Evolutionary conservation across 2,113 vertebrate genomes (phyloP).

Genomic region (Trachemys scripta): DNA sequence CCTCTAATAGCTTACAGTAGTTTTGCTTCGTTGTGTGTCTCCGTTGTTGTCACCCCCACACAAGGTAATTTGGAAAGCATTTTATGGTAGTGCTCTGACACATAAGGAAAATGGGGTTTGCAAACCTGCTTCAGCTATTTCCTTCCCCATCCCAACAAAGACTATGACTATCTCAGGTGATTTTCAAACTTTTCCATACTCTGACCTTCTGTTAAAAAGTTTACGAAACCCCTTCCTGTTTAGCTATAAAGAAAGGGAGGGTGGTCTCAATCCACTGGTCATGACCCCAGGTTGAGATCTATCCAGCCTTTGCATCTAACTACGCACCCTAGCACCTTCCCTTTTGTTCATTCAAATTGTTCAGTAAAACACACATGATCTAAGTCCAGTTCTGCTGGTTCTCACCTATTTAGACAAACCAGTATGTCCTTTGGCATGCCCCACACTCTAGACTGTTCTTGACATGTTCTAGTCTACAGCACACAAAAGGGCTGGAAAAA

Average conservation of each 20-base stretch:
- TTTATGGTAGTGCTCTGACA: neutral
- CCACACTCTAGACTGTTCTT: neutral
- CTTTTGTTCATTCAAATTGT: neutral
- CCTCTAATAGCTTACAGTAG: neutral
- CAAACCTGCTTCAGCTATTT: neutral
- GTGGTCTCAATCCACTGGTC: neutral
- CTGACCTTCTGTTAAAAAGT: neutral
- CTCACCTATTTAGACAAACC: neutral
- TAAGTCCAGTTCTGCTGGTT: neutral
- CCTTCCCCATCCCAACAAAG: neutral
- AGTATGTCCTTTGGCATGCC: neutral
- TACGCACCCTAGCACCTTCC: neutral
- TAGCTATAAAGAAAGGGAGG: neutral
- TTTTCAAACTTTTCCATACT: neutral
- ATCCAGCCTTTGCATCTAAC: neutral
- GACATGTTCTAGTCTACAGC: neutral
- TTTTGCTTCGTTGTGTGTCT: neutral
- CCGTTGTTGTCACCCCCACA: neutral
- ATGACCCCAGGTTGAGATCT: neutral
- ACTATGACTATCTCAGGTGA: neutral
- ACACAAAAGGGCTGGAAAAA: neutral
- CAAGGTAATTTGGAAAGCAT: neutral
- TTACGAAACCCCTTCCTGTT: neutral
- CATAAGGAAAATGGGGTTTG: neutral
- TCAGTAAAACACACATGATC: neutral